Percentiles rank a stretch among this genome's conserved stretches.
Conservation (phyloP, 2,113 vertebrate species). For the Eurystomus gularis region DNA sequence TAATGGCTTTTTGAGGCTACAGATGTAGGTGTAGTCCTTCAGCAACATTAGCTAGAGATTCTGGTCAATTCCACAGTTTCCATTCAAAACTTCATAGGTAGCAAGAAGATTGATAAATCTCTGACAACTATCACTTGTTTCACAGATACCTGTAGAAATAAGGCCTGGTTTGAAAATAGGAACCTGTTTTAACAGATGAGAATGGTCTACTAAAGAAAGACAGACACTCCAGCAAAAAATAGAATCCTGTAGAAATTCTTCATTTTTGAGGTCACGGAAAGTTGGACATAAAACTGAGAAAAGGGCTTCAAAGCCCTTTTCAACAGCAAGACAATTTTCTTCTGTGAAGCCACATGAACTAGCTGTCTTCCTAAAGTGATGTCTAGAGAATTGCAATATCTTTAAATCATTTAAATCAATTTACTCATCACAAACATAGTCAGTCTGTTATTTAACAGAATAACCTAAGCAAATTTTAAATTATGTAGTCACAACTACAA, state of each 20-base stretch:
- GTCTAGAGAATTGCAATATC: not conserved
- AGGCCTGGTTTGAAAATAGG: not conserved
- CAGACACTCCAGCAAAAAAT: not conserved
- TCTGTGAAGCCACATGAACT: not conserved
- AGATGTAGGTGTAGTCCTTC: not conserved
- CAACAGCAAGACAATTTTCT: not conserved
- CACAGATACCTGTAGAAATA: not conserved
- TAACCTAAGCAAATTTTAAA: not conserved
- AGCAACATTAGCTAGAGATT: not conserved
- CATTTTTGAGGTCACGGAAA: not conserved
- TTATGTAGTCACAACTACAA: not conserved
- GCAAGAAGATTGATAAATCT: not conserved
- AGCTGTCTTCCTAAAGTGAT: not conserved
- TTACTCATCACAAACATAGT: not conserved
- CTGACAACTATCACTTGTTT: not conserved
- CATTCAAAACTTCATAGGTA: not conserved
- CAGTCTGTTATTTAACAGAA: not conserved
- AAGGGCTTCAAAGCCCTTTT: not conserved
- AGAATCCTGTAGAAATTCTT: not conserved
- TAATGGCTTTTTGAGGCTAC: not conserved
- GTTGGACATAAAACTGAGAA: not conserved
- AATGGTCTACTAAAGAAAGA: not conserved
- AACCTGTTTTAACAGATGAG: not conserved
- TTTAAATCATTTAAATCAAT: not conserved
- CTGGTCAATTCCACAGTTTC: not conserved